Base-by-base conservation (phyloP, 2,113 vertebrate species). In the Peromyscus maniculatus region DNA sequence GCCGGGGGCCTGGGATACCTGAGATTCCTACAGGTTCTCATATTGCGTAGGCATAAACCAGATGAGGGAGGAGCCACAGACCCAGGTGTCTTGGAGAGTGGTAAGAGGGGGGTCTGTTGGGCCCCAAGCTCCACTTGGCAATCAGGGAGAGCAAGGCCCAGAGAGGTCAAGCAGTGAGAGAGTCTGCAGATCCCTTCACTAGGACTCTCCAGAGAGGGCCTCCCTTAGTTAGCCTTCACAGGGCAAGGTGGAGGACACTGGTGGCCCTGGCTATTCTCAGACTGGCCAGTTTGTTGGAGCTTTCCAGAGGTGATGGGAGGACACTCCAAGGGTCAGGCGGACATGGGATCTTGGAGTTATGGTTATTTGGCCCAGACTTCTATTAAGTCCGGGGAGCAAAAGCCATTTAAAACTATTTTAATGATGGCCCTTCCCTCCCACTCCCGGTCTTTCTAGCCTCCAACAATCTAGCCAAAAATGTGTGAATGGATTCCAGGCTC, bases 401-500 rank as follows among this genome's bases (percentile, higher is more conserved):
- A 1, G 39, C 79, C 87, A 72, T 71, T 95, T 84, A 26, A 83
- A 95, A 91, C 67, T 83, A 19, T 69, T 95, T 80, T 46, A 94
- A 49, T 87, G 74, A 82, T 0, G 9, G 26, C 21, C 55, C n/a
- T 79, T 79, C 67, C 66, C 74, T 83, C 90, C 75, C 71, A 86
- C 78, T 64, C 62, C 62, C 15, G 1, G 17, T 86, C 71, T 77
- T 21, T 82, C 90, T 87, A 33, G 74, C 62, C 64, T 94, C 75
- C 33, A 80, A 89, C 71, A 92, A 78, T 92, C 57, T 46, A 46
- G 93, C 93, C 52, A 46, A 87, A 94, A 90, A 94, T 49, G 89
- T 88, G 94, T 96, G 96, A 97, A 97, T 95, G 97, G 79, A 80
- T 96, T 94, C 95, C 71, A 24, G 95, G 83, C 89, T 88, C 71